Evolutionary conservation across 2,888 invertebrate species (phyloP).

Genomic region (Subacronicta megacephala): DNA sequence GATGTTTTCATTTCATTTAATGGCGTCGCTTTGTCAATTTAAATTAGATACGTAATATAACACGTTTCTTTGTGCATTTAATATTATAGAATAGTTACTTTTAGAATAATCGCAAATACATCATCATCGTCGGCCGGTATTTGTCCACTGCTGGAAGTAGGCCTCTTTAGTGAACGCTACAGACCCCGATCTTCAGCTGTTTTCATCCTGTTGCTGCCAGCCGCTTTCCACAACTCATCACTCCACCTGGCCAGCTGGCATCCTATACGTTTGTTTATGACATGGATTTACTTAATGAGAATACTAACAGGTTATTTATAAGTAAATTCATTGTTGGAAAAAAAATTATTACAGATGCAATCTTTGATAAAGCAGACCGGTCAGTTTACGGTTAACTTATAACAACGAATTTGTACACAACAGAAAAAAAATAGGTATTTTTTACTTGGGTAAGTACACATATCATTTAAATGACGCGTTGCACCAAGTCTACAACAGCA

Average conservation of each 20-base stretch:
- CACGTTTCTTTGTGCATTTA: constrained; percentile 39
- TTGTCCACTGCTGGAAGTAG: no score
- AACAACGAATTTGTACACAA: neutral
- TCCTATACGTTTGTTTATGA: no score
- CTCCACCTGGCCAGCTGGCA: no score
- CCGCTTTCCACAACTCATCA: no score
- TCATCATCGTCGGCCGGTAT: no score
- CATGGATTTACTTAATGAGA: constrained; percentile 13
- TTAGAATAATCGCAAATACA: constrained; percentile 15
- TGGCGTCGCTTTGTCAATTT: constrained; percentile 32
- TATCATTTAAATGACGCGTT: neutral
- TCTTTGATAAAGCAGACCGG: neutral
- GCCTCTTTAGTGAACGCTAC: no score
- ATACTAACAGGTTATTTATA: no score
- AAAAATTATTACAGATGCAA: no score
- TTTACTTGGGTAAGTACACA: no score
- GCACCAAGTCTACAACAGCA: neutral
- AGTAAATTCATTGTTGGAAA: neutral
- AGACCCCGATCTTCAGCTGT: no score
- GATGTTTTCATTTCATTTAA: constrained; percentile 45
- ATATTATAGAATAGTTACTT: neutral
- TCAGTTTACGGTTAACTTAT: neutral
- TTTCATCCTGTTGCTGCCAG: no score
- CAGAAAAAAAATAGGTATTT: neutral
- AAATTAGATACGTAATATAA: constrained; percentile 32